Conservation (phyloP, 64 coral and sea anemone species). For the Hydrozoanthus tunicans region DNA sequence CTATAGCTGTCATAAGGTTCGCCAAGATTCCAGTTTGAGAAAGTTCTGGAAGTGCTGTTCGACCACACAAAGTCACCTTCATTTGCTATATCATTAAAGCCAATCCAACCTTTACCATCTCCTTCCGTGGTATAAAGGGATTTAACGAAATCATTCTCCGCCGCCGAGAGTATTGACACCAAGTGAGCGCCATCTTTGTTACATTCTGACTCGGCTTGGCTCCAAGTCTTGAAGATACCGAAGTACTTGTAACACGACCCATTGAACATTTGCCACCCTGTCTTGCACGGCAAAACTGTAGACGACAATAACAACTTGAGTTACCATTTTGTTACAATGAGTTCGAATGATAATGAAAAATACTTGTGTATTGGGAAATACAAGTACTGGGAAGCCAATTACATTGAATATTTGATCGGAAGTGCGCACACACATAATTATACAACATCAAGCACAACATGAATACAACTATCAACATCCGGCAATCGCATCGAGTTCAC, state of each 20-base stretch:
- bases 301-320: too few relatives aligned
- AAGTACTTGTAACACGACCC: conserved; percentile 3
- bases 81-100: background rate
- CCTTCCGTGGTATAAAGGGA: background rate
- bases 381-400: too few relatives aligned
- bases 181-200: background rate
- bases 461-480: too few relatives aligned
- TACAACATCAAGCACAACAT: too few relatives aligned
- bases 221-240: background rate
- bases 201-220: background rate
- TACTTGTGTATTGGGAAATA: too few relatives aligned
- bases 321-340: too few relatives aligned
- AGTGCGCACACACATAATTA: too few relatives aligned
- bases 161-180: background rate
- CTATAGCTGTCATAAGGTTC: background rate
- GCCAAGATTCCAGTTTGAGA: background rate
- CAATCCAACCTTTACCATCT: background rate
- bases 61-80: background rate
- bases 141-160: background rate
- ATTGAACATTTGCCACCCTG: background rate
- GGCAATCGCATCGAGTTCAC: too few relatives aligned
- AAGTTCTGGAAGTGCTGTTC: background rate
- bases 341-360: too few relatives aligned
- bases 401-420: too few relatives aligned
- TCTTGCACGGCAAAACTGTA: background rate